These are phyloP conservation scores for Heliothis peltigera DNA, from an alignment of 2,888 invertebrate genomes.

Conservation along the genomic window DNA sequence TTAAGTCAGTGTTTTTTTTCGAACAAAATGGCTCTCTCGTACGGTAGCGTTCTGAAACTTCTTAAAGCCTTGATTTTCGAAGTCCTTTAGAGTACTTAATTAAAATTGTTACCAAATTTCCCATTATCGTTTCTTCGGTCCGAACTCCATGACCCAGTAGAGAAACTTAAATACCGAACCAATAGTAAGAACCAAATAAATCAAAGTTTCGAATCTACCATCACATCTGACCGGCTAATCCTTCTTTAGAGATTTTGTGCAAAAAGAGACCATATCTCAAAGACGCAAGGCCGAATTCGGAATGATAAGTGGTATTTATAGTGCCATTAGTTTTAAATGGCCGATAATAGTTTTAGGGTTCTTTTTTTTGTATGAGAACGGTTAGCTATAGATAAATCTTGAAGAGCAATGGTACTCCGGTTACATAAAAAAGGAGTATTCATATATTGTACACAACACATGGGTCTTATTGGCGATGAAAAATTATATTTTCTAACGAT, in stretches of 20 bases:
- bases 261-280: slow-evolving; percentile 36
- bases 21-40: no score
- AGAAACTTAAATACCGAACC: slow-evolving; percentile 31
- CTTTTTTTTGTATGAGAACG: slow-evolving; percentile 41
- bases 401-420: no score
- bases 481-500: no score
- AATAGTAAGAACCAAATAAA: slow-evolving; percentile 51
- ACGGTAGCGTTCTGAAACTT: no score
- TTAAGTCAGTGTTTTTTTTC: no score
- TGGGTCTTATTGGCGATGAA: no score
- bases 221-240: slow-evolving; percentile 54
- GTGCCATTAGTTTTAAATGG: slow-evolving; percentile 45
- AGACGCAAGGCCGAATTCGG: slow-evolving; percentile 17
- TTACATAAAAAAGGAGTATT: no score
- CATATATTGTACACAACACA: no score
- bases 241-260: slow-evolving; percentile 15
- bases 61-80: no score
- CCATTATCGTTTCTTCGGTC: no score
- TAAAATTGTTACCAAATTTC: no score
- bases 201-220: slow-evolving; percentile 56
- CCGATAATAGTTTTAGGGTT: slow-evolving; percentile 39
- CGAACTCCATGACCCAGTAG: slow-evolving; percentile 17
- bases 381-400: neutral
- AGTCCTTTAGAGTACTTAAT: no score
- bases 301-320: slow-evolving; percentile 35